Conservation (phyloP, 2,888 invertebrate genomes). For the Gymnoscelis rufifasciata region DNA sequence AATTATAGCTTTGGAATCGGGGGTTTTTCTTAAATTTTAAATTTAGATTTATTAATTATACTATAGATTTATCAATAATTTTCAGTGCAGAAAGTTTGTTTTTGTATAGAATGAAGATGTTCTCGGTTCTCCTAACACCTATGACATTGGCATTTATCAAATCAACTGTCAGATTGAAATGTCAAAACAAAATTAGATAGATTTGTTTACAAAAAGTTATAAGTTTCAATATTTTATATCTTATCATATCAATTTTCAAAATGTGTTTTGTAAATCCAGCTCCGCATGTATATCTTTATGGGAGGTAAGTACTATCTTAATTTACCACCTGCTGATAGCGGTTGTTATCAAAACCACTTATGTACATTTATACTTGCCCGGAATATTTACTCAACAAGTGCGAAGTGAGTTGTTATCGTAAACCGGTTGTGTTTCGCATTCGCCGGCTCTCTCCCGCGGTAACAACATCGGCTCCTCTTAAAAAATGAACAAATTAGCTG, state of each 20-base stretch:
- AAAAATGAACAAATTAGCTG: slow-evolving; percentile 65
- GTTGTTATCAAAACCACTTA: neutral
- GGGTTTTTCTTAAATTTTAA: too few relatives aligned
- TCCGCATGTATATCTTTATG: slow-evolving; percentile 26
- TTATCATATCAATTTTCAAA: slow-evolving; percentile 17
- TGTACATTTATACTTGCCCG: too few relatives aligned
- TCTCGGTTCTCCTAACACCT: too few relatives aligned
- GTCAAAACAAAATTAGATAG: neutral
- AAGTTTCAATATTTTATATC: too few relatives aligned
- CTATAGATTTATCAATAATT: too few relatives aligned
- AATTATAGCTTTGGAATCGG: too few relatives aligned
- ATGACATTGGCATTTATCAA: too few relatives aligned
- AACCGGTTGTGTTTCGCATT: slow-evolving; percentile 10
- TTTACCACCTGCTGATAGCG: slow-evolving; percentile 15
- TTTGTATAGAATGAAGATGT: too few relatives aligned
- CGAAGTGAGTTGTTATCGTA: slow-evolving; percentile 24
- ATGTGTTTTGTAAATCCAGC: slow-evolving; percentile 36
- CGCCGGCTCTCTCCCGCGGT: slow-evolving; percentile 29
- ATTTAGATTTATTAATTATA: too few relatives aligned
- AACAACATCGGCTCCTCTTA: slow-evolving; percentile 6
- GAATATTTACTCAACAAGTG: slow-evolving; percentile 11
- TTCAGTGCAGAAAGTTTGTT: too few relatives aligned
- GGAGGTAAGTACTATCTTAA: slow-evolving; percentile 35
- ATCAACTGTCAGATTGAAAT: too few relatives aligned
- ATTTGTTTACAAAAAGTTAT: too few relatives aligned